Evolutionary conservation across 1,140 invertebrate genomes (phyloP).

Genomic region (Sycophaga agraensis): DNA sequence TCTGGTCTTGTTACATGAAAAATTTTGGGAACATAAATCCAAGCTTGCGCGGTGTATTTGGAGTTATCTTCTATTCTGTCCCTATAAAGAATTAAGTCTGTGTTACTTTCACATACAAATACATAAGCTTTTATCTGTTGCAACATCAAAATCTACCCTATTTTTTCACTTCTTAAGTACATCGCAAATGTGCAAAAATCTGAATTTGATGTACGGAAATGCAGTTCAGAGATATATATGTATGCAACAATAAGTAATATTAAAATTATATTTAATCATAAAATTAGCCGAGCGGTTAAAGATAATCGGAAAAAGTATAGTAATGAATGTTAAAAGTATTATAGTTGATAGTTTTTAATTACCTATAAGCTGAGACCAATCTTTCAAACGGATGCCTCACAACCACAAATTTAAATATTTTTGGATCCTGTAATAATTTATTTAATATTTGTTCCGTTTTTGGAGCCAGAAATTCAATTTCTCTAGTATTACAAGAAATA

Average conservation of each 20-base stretch:
- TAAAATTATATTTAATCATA: slow-evolving; percentile 1
- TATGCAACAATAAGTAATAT: not conserved
- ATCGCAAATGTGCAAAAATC: too few relatives aligned
- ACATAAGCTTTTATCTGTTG: too few relatives aligned
- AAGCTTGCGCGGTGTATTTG: slow-evolving; percentile 50
- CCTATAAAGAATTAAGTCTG: slow-evolving; percentile 39
- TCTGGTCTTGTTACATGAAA: slow-evolving; percentile 49
- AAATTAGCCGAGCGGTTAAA: too few relatives aligned
- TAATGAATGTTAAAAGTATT: too few relatives aligned
- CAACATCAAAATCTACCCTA: too few relatives aligned
- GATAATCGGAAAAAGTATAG: too few relatives aligned
- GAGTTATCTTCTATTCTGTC: slow-evolving; percentile 57
- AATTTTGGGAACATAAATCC: slow-evolving; percentile 51
- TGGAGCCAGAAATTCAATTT: slow-evolving; percentile 43
- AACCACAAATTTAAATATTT: slow-evolving; percentile 52
- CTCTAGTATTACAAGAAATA: slow-evolving; percentile 44
- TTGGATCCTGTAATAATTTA: slow-evolving; percentile 33
- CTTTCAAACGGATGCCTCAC: slow-evolving; percentile 60
- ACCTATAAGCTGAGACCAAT: slow-evolving; percentile 58
- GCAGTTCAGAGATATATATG: too few relatives aligned
- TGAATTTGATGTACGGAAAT: too few relatives aligned
- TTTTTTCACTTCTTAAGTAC: too few relatives aligned
- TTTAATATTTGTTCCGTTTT: slow-evolving; percentile 35
- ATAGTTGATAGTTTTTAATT: too few relatives aligned
- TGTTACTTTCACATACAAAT: too few relatives aligned